Evolutionary conservation across 2,113 vertebrate genomes (phyloP).

Genomic region (Nothoprocta perdicaria): DNA sequence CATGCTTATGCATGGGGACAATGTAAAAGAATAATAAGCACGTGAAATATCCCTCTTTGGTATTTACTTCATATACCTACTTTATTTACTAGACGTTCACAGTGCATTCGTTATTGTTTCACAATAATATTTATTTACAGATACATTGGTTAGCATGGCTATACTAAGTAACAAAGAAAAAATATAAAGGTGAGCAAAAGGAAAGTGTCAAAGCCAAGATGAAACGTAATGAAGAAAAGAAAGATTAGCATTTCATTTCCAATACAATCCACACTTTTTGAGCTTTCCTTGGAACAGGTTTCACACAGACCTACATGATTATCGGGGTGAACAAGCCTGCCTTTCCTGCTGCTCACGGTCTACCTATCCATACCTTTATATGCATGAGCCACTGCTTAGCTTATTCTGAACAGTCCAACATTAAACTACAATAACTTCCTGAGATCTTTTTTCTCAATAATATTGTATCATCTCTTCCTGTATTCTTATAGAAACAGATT

Average conservation of each 20-base stretch:
- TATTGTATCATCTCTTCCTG: not conserved
- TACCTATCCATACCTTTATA: not conserved
- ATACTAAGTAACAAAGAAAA: not conserved
- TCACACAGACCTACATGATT: not conserved
- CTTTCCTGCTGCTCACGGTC: not conserved
- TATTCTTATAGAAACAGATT: not conserved
- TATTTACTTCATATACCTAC: not conserved
- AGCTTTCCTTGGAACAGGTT: not conserved
- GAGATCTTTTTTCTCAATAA: not conserved
- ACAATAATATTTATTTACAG: not conserved
- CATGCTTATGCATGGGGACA: not conserved
- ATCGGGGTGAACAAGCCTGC: not conserved
- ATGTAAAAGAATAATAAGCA: not conserved
- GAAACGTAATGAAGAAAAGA: not conserved
- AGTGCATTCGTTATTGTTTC: not conserved
- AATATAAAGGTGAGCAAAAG: not conserved
- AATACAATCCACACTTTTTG: not conserved
- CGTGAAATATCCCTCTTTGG: not conserved
- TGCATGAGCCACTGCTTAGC: not conserved
- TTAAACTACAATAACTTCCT: not conserved
- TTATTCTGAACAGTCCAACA: not conserved
- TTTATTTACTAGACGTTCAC: not conserved
- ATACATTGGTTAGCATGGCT: not conserved
- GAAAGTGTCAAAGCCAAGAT: not conserved
- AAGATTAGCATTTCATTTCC: not conserved